phyloP scores from a whole-genome alignment of 2,888 invertebrate species.

The Leptopterna dolabrata region DNA sequence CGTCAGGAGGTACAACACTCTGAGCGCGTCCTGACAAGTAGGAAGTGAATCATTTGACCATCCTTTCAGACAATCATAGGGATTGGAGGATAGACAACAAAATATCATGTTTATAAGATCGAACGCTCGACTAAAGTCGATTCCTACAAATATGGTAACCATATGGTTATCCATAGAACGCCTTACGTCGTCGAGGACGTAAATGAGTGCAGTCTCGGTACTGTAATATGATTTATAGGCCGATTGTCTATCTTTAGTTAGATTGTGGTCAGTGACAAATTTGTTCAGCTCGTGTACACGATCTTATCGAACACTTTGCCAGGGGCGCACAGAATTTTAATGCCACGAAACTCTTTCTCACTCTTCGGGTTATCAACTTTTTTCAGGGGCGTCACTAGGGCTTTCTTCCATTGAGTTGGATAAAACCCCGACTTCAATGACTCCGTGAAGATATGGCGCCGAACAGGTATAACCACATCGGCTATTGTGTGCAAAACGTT shows the following conservation, averaged over 20 bases:
- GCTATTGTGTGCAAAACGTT: neutral
- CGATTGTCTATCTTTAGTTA: neutral
- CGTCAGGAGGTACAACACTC: neutral
- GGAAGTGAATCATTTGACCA: neutral
- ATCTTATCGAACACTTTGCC: neutral
- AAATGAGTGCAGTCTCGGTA: neutral
- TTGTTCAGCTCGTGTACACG: neutral
- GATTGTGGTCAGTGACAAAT: neutral
- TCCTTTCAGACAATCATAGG: neutral
- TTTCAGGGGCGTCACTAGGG: neutral
- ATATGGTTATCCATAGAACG: neutral
- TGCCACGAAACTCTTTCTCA: neutral
- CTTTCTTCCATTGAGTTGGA: neutral
- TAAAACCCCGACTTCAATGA: neutral
- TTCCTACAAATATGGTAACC: neutral
- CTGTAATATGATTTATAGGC: neutral
- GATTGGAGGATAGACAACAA: neutral
- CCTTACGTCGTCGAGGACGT: neutral
- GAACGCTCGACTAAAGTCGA: conserved; percentile 5
- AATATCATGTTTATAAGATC: neutral
- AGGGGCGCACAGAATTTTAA: neutral
- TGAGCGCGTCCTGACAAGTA: neutral
- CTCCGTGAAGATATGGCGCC: neutral
- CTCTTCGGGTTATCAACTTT: neutral
- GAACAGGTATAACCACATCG: neutral